These are phyloP conservation scores for Syngnathus typhle DNA, from an alignment of 2,113 vertebrate genomes.

Conservation along the genomic window DNA sequence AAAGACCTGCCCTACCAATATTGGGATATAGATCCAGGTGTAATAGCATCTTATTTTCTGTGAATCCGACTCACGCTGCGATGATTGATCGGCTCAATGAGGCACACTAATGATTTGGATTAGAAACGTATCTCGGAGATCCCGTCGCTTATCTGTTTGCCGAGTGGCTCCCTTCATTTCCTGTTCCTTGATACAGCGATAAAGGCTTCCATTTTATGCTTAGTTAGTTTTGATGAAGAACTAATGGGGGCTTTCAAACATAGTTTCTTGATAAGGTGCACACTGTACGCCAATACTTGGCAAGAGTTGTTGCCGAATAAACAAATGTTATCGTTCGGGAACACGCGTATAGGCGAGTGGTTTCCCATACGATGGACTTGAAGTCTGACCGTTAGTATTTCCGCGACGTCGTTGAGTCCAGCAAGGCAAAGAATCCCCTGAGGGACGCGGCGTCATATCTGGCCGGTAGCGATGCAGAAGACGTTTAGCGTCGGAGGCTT, in stretches of 20 bases:
- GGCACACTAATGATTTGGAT: slow-evolving; percentile 21
- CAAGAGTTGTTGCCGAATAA: slow-evolving; percentile 3
- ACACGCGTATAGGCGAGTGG: slow-evolving; percentile 37
- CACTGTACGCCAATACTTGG: slow-evolving; percentile 14
- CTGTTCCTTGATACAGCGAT: slow-evolving; percentile 30
- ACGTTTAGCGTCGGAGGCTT: slow-evolving; percentile 62
- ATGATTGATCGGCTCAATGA: slow-evolving; percentile 32
- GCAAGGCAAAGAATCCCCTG: slow-evolving; percentile 48
- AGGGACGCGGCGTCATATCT: slow-evolving; percentile 67
- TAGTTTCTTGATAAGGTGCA: slow-evolving; percentile 16
- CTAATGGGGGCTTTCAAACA: slow-evolving; percentile 32
- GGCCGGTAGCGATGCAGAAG: slow-evolving; percentile 64
- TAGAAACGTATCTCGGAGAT: slow-evolving; percentile 26
- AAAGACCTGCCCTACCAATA: background rate
- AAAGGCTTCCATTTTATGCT: slow-evolving; percentile 41
- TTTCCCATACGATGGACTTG: slow-evolving; percentile 44
- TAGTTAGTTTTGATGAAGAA: slow-evolving; percentile 46
- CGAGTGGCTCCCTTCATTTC: slow-evolving; percentile 33
- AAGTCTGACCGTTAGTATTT: slow-evolving; percentile 51
- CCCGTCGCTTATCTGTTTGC: slow-evolving; percentile 32
- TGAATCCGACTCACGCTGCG: slow-evolving; percentile 14
- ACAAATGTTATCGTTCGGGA: slow-evolving; percentile 34
- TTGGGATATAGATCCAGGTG: slow-evolving; percentile 38
- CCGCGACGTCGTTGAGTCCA: slow-evolving; percentile 59
- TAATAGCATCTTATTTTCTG: slow-evolving; percentile 26